Evolutionary conservation across 2,113 vertebrate genomes (phyloP), one percentile per base, ranked within the genome.

Genomic region (Octodon degus): DNA sequence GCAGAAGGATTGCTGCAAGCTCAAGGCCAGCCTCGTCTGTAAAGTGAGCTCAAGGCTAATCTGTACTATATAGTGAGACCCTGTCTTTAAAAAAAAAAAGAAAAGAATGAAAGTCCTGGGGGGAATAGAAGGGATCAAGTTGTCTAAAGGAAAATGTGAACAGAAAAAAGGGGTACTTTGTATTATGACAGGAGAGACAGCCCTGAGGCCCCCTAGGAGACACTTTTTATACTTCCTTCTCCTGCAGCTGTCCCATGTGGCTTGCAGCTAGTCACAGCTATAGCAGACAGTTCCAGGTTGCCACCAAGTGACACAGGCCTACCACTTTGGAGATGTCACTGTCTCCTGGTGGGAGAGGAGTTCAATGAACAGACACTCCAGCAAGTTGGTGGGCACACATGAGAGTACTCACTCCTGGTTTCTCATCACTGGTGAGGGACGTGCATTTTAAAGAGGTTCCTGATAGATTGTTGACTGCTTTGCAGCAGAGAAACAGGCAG

Each of bases 61-160:
- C 17, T 58, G 55, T 58, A 58, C 16, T 19, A 58, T 58, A 58
- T 58, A 58, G 55, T 58, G 55, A 58, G 55, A 58, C 55, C 55
- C 55, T 58, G 55, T 58, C 55, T 19, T 58, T 55, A 16, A 55
- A 60, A 60, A 60, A 62, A 62, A 24, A 20, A 20, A 5, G 20
- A 60, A 62, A 62, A 24, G 19, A 62, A 62, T 93, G 72, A 98
- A 98, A 5, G 98, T 97, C 81, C 65, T 93, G 43, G 63, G 89
- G 8, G 95, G 94, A 76, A 98, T 96, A 1, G 70, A n/a, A 17
- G 25, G 34, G 37, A 98, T 97, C 43, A 62, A 93, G 89, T 97
- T 98, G 86, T 97, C 58, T 98, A 98, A 67, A 99, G 90, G 80
- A 98, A 94, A 6, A 96, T 98, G n/a, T 70, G 24, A 53, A 37